These are phyloP conservation scores for Phoxinus dragarum DNA, from an alignment of 2,797 vertebrate genomes.

Conservation along the genomic window DNA sequence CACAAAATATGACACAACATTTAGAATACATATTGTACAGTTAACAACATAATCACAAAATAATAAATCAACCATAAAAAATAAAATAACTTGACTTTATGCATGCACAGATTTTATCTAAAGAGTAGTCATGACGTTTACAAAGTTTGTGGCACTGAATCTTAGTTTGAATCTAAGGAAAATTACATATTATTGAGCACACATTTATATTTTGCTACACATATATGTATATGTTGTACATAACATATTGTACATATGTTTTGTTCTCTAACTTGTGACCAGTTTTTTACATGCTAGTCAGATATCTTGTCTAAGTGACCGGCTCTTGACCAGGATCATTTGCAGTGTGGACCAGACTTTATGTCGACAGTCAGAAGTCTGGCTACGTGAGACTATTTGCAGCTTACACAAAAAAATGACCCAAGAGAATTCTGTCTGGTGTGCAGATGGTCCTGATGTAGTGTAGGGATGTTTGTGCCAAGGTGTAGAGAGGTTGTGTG, in stretches of 20 bases:
- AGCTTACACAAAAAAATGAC: background rate
- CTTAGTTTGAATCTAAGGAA: background rate
- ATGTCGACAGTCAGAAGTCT: slow-evolving; percentile 10
- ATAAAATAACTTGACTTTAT: too few relatives aligned
- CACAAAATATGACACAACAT: too few relatives aligned
- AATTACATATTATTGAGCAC: background rate
- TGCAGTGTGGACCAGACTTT: slow-evolving; percentile 14
- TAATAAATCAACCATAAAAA: too few relatives aligned
- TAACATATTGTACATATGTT: background rate
- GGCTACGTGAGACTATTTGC: slow-evolving; percentile 14
- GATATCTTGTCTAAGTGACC: background rate
- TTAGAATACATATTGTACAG: too few relatives aligned
- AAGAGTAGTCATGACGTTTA: background rate
- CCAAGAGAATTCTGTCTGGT: slow-evolving; percentile 49
- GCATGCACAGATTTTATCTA: background rate
- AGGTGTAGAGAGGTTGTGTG: slow-evolving; percentile 18
- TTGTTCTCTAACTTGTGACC: background rate
- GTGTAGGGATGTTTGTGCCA: slow-evolving; percentile 36
- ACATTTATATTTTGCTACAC: background rate
- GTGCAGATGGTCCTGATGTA: slow-evolving; percentile 30
- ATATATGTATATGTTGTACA: background rate
- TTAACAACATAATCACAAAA: too few relatives aligned
- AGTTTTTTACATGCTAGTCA: slow-evolving; percentile 4
- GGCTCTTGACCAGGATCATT: background rate
- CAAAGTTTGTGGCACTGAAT: background rate